Evolutionary conservation across 1,140 invertebrate genomes (phyloP).

Genomic region (Lordiphosa collinella): DNA sequence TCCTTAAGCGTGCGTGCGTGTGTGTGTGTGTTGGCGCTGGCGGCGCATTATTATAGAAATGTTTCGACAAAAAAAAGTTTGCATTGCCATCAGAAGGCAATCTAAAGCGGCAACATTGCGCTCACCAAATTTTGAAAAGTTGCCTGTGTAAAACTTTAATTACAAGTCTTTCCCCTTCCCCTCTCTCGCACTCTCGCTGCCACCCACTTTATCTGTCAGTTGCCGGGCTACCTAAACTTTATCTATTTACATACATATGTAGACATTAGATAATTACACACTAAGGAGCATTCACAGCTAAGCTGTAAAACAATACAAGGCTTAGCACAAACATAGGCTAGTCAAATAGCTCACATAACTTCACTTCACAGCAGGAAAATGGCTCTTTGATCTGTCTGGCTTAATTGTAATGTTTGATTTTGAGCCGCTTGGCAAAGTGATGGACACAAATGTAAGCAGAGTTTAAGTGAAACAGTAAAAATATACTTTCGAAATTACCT

Average conservation of each 20-base stretch:
- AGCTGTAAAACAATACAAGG: constrained; percentile 1
- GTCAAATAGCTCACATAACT: too few species aligned
- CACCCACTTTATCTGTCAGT: not conserved
- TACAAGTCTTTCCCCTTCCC: constrained; percentile 34
- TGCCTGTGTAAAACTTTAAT: constrained; percentile 71
- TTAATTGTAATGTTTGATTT: too few species aligned
- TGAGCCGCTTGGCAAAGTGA: too few species aligned
- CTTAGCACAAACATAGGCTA: too few species aligned
- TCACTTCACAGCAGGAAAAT: too few species aligned
- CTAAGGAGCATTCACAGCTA: constrained; percentile 31
- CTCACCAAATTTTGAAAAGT: constrained; percentile 62
- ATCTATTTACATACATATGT: constrained; percentile 74
- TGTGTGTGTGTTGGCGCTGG: constrained; percentile 26
- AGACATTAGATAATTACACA: constrained; percentile 73
- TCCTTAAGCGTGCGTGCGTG: constrained; percentile 19
- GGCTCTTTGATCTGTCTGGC: too few species aligned
- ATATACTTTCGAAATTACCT: too few species aligned
- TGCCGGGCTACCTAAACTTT: constrained; percentile 34
- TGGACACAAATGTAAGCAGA: too few species aligned
- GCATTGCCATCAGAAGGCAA: constrained; percentile 59
- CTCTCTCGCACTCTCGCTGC: not conserved
- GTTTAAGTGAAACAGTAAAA: too few species aligned
- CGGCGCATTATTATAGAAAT: constrained; percentile 75
- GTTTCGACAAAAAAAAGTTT: constrained; percentile 64
- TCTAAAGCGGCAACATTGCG: constrained; percentile 67